Conservation (phyloP, 2,113 vertebrate species). For the Cyphomyrus discorhynchus region DNA sequence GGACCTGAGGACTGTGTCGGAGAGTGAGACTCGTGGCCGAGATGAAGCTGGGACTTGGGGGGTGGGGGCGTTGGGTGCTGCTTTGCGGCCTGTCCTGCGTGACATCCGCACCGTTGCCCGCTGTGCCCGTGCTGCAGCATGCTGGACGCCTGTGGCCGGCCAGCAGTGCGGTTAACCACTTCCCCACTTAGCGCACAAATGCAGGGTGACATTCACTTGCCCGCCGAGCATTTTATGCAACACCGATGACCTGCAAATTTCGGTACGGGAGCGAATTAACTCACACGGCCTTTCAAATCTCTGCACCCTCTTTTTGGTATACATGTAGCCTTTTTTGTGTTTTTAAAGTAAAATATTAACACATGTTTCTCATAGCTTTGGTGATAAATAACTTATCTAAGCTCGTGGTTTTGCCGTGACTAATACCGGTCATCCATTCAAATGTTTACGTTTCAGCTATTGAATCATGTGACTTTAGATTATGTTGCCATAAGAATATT, state of each 20-base stretch:
- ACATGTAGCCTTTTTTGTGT: not conserved
- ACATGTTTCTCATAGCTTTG: not conserved
- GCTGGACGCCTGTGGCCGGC: not conserved
- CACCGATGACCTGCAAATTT: not conserved
- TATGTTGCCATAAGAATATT: not conserved
- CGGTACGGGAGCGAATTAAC: not conserved
- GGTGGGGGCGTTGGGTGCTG: not conserved
- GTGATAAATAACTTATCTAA: not conserved
- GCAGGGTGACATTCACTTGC: not conserved
- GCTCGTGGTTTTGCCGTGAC: not conserved
- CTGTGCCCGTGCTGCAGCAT: not conserved
- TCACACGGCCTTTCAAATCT: not conserved
- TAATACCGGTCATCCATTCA: not conserved
- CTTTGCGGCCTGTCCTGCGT: not conserved
- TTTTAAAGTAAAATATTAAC: not conserved
- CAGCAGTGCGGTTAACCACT: conserved; percentile 27
- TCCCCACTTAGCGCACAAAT: conserved; percentile 31
- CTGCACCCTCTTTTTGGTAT: not conserved
- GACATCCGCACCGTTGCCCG: not conserved
- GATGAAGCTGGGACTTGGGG: not conserved
- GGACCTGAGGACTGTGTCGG: not conserved
- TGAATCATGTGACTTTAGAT: not conserved
- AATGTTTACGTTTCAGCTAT: not conserved
- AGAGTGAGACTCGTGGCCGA: not conserved
- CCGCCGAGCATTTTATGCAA: not conserved